phyloP scores from a whole-genome alignment of 1,140 invertebrate species.

The Penaeus japonicus region DNA sequence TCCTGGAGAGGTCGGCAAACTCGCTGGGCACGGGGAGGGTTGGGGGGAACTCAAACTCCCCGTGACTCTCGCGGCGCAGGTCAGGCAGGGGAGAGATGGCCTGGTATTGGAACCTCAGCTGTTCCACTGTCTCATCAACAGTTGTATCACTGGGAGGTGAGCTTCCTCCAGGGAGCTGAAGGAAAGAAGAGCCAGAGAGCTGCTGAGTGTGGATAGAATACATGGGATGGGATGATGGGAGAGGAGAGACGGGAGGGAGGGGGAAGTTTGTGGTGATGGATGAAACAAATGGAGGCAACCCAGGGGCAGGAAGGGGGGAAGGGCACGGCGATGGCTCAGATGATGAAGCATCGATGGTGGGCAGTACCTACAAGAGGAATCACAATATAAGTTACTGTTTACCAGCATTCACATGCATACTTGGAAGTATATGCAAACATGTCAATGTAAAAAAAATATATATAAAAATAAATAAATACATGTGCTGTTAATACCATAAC shows the following conservation, averaged over 20 bases:
- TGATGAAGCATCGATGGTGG: conserved; percentile 40
- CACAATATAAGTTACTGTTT: background rate
- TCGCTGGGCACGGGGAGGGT: conserved; percentile 76
- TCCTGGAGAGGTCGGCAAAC: conserved; percentile 71
- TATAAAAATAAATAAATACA: no score
- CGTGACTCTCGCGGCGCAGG: conserved; percentile 72
- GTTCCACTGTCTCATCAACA: background rate
- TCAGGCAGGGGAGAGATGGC: conserved; percentile 76
- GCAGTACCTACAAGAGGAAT: conserved; percentile 55
- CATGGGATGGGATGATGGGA: background rate
- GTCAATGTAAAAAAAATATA: background rate
- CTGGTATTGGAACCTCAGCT: conserved; percentile 58
- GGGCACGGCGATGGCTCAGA: conserved; percentile 29
- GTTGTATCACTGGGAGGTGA: conserved; percentile 15
- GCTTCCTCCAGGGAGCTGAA: conserved; percentile 4
- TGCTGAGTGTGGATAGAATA: conserved; percentile 3
- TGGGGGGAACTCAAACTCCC: conserved; percentile 62
- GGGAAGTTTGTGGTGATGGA: conserved; percentile 70
- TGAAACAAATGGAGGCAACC: conserved; percentile 60
- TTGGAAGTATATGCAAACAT: background rate
- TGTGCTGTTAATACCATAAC: no score
- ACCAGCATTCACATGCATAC: background rate
- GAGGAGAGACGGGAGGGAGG: conserved; percentile 67
- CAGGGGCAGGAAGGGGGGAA: conserved; percentile 48
- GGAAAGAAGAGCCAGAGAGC: background rate